Percentiles rank a stretch among this genome's conserved stretches.
Evolutionary conservation across 1,140 invertebrate genomes (phyloP).

Genomic region (Zaprionus kolodkinae): DNA sequence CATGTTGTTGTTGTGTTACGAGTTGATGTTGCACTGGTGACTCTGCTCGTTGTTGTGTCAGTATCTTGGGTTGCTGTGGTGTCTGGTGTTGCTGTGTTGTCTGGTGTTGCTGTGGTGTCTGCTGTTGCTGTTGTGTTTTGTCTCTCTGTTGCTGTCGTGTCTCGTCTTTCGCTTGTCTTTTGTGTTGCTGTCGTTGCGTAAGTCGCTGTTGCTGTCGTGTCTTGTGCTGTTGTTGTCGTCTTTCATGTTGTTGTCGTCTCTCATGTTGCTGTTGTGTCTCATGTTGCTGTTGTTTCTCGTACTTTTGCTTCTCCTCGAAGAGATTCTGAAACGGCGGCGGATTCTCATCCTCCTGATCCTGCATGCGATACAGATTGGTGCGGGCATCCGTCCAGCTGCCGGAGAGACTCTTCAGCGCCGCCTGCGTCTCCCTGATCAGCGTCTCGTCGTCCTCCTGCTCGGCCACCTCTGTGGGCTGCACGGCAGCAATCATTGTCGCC

Average conservation of each 20-base stretch:
- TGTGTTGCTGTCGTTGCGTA: background rate
- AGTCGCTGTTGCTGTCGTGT: background rate
- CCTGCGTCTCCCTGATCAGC: slow-evolving; percentile 93
- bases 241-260: background rate
- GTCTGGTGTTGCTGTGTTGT: slow-evolving; percentile 7
- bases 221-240: background rate
- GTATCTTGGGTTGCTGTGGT: too few relatives aligned
- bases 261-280: background rate
- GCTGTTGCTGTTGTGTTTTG: background rate
- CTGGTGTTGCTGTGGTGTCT: background rate
- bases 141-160: background rate
- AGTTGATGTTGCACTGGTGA: background rate
- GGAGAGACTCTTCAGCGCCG: slow-evolving; percentile 92
- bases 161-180: background rate
- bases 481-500: slow-evolving; percentile 44
- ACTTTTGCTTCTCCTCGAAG: slow-evolving; percentile 91
- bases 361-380: slow-evolving; percentile 87
- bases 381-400: slow-evolving; percentile 90
- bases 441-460: slow-evolving; percentile 91
- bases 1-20: background rate
- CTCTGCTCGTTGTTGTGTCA: too few relatives aligned
- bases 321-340: slow-evolving; percentile 93
- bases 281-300: slow-evolving; percentile 26
- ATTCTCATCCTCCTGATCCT: slow-evolving; percentile 89
- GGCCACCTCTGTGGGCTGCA: slow-evolving; percentile 42